These are phyloP conservation scores for Neelides sp. DNA, from an alignment of 1,140 invertebrate species.

Conservation along the genomic window DNA sequence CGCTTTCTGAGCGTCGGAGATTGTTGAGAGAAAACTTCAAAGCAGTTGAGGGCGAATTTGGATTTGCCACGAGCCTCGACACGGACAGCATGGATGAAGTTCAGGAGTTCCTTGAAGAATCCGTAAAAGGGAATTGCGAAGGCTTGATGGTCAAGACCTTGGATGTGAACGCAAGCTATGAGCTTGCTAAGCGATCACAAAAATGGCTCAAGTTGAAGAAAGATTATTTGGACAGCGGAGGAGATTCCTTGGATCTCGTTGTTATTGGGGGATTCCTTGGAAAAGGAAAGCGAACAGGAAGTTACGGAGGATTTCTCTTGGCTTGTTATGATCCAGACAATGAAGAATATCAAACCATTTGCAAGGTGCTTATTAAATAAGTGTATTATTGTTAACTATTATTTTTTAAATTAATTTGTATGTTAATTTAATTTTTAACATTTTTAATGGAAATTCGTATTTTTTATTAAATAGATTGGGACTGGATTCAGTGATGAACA, in stretches of 20 bases:
- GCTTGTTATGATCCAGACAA: slow-evolving; percentile 89
- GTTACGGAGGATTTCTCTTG: slow-evolving; percentile 89
- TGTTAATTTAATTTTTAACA: slow-evolving; percentile 12
- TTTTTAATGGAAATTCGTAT: background rate
- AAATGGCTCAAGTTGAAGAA: slow-evolving; percentile 99
- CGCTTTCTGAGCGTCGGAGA: slow-evolving; percentile 61
- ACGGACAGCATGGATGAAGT: slow-evolving; percentile 83
- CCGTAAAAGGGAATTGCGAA: slow-evolving; percentile 94
- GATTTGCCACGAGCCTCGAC: slow-evolving; percentile 73
- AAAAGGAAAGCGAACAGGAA: slow-evolving; percentile 83
- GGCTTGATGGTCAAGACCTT: slow-evolving; percentile 98
- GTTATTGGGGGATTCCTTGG: slow-evolving; percentile 92
- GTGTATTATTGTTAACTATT: background rate
- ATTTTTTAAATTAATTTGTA: slow-evolving; percentile 6
- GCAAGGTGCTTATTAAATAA: slow-evolving; percentile 51
- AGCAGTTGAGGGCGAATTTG: slow-evolving; percentile 69
- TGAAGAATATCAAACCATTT: slow-evolving; percentile 87
- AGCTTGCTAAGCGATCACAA: slow-evolving; percentile 90
- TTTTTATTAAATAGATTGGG: slow-evolving; percentile 58
- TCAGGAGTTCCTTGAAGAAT: slow-evolving; percentile 85
- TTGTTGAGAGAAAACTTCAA: slow-evolving; percentile 62
- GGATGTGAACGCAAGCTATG: slow-evolving; percentile 83
- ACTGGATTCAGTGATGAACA: slow-evolving; percentile 94
- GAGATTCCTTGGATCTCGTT: slow-evolving; percentile 87
- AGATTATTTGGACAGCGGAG: slow-evolving; percentile 89